Conservation (phyloP, 2,888 invertebrate genomes). For the Nephrotoma appendiculata region DNA sequence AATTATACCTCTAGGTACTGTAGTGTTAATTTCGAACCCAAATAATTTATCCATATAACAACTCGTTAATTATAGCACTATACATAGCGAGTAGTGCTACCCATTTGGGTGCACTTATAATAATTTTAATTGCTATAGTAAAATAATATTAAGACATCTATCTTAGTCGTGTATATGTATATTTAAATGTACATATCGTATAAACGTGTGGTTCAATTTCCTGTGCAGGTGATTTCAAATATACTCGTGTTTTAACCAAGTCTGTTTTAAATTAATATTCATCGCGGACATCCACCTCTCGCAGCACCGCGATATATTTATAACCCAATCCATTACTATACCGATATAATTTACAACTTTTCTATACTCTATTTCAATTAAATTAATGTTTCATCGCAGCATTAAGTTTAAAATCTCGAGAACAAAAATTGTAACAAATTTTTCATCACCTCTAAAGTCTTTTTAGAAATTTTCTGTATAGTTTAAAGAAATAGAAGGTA, state of each 20-base stretch:
- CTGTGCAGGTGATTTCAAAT: not conserved
- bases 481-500: not conserved
- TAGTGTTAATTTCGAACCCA: not conserved
- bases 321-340: not conserved
- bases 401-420: not conserved
- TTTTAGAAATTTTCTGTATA: not conserved
- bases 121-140: not conserved
- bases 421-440: not conserved
- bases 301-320: not conserved
- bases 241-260: not conserved
- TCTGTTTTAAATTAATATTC: not conserved
- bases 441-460: not conserved
- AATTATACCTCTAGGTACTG: not conserved
- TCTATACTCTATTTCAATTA: not conserved
- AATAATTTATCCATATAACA: not conserved
- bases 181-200: not conserved
- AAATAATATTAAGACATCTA: not conserved
- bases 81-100: not conserved
- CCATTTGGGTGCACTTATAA: not conserved
- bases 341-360: not conserved
- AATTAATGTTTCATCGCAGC: not conserved
- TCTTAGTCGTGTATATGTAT: not conserved
- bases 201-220: not conserved
- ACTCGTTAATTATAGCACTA: not conserved
- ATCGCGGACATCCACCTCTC: not conserved